Base-by-base conservation (phyloP, 2,113 vertebrate genomes). In the Sylvia atricapilla region DNA sequence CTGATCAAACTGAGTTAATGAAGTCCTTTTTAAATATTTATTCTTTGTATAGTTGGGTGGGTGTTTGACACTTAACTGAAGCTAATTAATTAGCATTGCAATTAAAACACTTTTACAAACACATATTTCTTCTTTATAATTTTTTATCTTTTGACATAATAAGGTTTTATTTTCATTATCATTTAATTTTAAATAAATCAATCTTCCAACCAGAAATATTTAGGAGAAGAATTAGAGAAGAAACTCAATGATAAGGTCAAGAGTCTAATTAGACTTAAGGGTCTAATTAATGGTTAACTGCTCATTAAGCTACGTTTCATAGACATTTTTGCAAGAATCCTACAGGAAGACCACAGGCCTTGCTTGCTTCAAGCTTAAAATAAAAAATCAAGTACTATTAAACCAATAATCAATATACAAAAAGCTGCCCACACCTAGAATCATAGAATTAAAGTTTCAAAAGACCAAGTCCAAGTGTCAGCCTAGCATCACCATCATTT, bases 371-470 rank as follows among this genome's bases (percentile, higher is more conserved):
- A 80, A 83, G 35, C 20, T 86, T 72, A 52, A 85, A 80, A 80
- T 68, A 37, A 33, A 63, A 90, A 79, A 1, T 0, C 11, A 58
- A 56, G 18, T 67, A 72, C 9, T 30, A 63, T 70, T 63, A 70
- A 92, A 79, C 9, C 17, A 56, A n/a, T 52, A 69, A 69, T 15
- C 28, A 94, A 44, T 22, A 67, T 9, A 47, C 2, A 20, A 44
- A 52, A 49, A 24, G 1, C 3, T 3, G 1, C 10, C 1, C 3
- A 2, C 3, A 14, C 8, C 56, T 78, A 23, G 18, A 73, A 73
- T 27, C 10, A 44, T 4, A 58, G 25, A 66, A 50, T 20, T 50
- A 44, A 66, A 22, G 18, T 44, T 25, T 33, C 3, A 50, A 81
- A 73, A 58, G 27, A 11, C 9, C 18, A 66, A 37, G 22, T 33